Conservation (phyloP, 2,797 vertebrate genomes). For the Anguilla marmorata region DNA sequence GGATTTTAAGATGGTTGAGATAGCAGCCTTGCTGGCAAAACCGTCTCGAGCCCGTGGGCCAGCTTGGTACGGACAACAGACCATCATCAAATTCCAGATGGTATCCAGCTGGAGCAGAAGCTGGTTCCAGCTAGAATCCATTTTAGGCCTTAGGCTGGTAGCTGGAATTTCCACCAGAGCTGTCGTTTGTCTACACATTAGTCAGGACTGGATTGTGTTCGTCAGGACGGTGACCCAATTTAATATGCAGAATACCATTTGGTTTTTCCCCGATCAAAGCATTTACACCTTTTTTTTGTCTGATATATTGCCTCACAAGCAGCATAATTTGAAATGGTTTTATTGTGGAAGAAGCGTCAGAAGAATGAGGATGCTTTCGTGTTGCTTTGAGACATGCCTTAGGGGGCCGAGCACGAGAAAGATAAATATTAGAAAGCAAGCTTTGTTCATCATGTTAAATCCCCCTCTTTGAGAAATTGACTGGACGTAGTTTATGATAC, state of each 20-base stretch:
- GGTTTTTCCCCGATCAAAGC: not conserved
- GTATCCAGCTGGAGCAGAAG: no score
- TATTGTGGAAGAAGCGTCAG: not conserved
- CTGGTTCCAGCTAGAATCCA: no score
- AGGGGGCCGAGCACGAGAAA: slow-evolving; percentile 32
- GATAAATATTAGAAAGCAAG: slow-evolving; percentile 33
- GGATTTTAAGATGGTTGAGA: no score
- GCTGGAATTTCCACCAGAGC: not conserved
- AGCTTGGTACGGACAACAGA: no score
- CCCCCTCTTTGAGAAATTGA: slow-evolving; percentile 44
- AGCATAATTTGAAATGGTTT: not conserved
- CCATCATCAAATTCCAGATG: no score
- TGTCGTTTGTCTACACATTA: not conserved
- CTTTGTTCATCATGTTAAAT: slow-evolving; percentile 5
- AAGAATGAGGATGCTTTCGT: not conserved
- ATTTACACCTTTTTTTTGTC: not conserved
- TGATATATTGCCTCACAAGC: not conserved
- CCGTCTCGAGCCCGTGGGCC: no score
- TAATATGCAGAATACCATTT: not conserved
- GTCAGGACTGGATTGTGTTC: not conserved
- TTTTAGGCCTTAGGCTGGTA: no score
- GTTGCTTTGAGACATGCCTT: not conserved
- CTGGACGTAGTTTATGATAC: slow-evolving; percentile 39
- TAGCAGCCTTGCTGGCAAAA: no score
- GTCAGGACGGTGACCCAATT: not conserved